Percentiles rank a stretch among this genome's conserved stretches.
Evolutionary conservation across 2,113 vertebrate genomes (phyloP).

Genomic region (Falco punctatus): DNA sequence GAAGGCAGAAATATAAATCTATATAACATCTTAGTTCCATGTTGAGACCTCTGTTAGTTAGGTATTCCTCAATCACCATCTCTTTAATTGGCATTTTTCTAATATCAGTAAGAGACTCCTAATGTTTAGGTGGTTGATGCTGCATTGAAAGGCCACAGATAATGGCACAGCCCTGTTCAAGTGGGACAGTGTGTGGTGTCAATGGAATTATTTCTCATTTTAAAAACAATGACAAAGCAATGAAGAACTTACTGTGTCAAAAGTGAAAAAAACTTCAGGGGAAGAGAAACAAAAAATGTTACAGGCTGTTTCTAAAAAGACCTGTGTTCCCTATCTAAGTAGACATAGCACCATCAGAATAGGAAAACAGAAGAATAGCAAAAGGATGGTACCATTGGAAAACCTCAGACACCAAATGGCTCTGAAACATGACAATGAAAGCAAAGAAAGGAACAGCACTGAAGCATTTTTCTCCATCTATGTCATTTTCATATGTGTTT

Average conservation of each 20-base stretch:
- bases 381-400: not conserved
- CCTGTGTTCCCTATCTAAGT: not conserved
- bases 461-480: not conserved
- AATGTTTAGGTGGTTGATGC: not conserved
- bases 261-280: not conserved
- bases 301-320: not conserved
- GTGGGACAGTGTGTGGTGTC: not conserved
- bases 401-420: not conserved
- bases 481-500: not conserved
- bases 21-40: not conserved
- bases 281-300: not conserved
- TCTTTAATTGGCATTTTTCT: constrained; percentile 28
- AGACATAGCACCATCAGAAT: not conserved
- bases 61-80: not conserved
- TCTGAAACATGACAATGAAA: not conserved
- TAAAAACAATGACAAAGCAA: not conserved
- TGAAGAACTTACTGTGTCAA: not conserved
- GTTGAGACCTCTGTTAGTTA: not conserved
- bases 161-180: not conserved
- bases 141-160: not conserved
- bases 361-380: not conserved
- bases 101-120: not conserved
- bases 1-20: not conserved
- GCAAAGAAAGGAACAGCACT: not conserved
- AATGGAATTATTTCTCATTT: not conserved